phyloP scores from a whole-genome alignment of 1,140 invertebrate species.

The Campoletis sonorensis region DNA sequence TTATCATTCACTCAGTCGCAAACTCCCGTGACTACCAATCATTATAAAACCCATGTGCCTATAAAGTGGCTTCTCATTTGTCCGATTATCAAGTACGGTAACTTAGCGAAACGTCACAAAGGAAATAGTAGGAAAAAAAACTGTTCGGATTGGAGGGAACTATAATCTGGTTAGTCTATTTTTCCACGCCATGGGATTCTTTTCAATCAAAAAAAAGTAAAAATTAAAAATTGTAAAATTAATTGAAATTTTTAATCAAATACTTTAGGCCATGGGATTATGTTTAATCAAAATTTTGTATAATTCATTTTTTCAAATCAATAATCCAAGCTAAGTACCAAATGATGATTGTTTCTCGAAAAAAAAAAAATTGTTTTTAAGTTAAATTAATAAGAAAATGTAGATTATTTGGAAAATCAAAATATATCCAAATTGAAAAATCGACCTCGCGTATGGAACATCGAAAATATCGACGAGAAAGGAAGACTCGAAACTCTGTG shows the following conservation, averaged over 20 bases:
- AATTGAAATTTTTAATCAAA: too few relatives aligned
- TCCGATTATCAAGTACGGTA: conserved; percentile 12
- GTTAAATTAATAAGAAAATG: too few relatives aligned
- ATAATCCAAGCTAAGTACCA: too few relatives aligned
- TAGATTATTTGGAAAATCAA: too few relatives aligned
- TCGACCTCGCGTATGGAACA: neutral
- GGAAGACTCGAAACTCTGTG: conserved; percentile 4
- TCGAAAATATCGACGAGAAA: neutral
- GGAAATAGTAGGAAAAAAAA: conserved; percentile 14
- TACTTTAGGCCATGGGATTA: too few relatives aligned
- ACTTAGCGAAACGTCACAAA: neutral
- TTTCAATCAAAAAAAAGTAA: neutral
- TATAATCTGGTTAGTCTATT: neutral
- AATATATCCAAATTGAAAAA: neutral
- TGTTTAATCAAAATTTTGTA: too few relatives aligned
- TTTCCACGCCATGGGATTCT: neutral
- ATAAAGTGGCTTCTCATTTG: conserved; percentile 34
- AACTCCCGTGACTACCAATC: conserved; percentile 26
- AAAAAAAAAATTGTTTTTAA: too few relatives aligned
- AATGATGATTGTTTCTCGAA: too few relatives aligned
- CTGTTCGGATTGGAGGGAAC: neutral
- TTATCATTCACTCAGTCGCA: conserved; percentile 26
- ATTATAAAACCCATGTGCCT: conserved; percentile 12
- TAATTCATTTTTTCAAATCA: too few relatives aligned
- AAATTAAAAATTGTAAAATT: too few relatives aligned